Conservation (phyloP, 2,797 vertebrate species). For the Cetoscarus ocellatus region DNA sequence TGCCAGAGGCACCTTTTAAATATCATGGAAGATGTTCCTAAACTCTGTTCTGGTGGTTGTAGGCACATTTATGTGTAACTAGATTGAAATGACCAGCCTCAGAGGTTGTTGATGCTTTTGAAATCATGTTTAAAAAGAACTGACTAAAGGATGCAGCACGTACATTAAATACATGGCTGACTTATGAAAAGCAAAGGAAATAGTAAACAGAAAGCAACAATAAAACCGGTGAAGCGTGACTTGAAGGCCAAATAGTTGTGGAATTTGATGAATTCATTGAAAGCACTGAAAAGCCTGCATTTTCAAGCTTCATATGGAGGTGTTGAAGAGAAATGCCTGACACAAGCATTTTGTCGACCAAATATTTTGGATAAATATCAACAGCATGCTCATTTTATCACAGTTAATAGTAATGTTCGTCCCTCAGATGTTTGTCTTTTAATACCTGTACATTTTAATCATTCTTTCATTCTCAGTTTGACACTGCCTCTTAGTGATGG, state of each 20-base stretch:
- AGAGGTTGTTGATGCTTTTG: neutral
- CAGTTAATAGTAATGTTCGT: neutral
- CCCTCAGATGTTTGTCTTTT: neutral
- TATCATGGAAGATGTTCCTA: too few relatives aligned
- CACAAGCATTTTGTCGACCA: neutral
- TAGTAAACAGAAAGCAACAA: slow-evolving; percentile 20
- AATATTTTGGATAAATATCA: slow-evolving; percentile 13
- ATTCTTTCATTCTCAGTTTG: neutral
- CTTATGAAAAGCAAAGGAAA: slow-evolving; percentile 17
- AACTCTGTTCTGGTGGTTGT: too few relatives aligned
- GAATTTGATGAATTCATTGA: slow-evolving; percentile 23
- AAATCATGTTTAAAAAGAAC: neutral
- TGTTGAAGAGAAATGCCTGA: neutral
- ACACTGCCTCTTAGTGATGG: too few relatives aligned
- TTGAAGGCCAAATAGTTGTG: slow-evolving; percentile 10
- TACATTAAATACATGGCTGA: slow-evolving; percentile 3
- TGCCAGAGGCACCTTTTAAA: too few relatives aligned
- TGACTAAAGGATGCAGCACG: slow-evolving; percentile 4
- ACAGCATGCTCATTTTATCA: neutral
- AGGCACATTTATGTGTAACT: neutral
- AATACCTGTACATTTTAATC: neutral
- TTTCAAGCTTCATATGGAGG: neutral
- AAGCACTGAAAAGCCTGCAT: neutral
- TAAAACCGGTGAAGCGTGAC: slow-evolving; percentile 14
- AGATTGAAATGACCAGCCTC: slow-evolving; percentile 6